A percentile compares a stretch with the other conserved stretches of the same genome.
Conservation (phyloP, 2,888 invertebrate species). For the Drosophila merina region DNA sequence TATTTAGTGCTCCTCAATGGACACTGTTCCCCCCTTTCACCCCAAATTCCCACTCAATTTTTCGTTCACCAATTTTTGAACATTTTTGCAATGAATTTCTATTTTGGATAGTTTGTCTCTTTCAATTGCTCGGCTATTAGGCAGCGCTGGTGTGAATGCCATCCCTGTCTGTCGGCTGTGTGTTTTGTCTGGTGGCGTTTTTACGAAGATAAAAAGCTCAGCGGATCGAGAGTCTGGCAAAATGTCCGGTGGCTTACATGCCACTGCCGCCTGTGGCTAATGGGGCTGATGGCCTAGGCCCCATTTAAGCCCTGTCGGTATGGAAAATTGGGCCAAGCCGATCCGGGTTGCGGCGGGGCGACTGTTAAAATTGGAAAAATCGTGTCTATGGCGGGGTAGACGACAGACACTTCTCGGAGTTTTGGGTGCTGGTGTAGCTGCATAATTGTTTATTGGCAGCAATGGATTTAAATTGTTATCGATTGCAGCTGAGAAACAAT, state of each 20-base stretch:
- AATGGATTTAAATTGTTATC: constrained; percentile 77
- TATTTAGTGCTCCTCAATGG: constrained; percentile 58
- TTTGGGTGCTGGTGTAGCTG: constrained; percentile 58
- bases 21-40: not conserved
- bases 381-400: not conserved
- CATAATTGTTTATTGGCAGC: constrained; percentile 77
- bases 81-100: constrained; percentile 73
- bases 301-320: constrained; percentile 39
- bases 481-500: constrained; percentile 68
- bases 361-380: not conserved
- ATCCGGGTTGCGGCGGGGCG: no score
- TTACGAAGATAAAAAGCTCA: constrained; percentile 77
- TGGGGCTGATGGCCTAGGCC: constrained; percentile 52
- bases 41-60: constrained; percentile 56
- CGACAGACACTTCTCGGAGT: constrained; percentile 2
- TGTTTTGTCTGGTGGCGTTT: constrained; percentile 59
- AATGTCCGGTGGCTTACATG: constrained; percentile 47
- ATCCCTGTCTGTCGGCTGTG: constrained; percentile 7
- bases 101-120: constrained; percentile 15
- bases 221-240: constrained; percentile 52
- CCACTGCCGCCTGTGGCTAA: constrained; percentile 63
- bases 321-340: constrained; percentile 1
- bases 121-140: not conserved
- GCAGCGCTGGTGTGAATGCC: not conserved
- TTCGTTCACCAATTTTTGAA: constrained; percentile 58